Evolutionary conservation across 64 coral and sea anemone genomes (phyloP), one percentile per base, ranked within the genome.

Genomic region (Pocillopora verrucosa): DNA sequence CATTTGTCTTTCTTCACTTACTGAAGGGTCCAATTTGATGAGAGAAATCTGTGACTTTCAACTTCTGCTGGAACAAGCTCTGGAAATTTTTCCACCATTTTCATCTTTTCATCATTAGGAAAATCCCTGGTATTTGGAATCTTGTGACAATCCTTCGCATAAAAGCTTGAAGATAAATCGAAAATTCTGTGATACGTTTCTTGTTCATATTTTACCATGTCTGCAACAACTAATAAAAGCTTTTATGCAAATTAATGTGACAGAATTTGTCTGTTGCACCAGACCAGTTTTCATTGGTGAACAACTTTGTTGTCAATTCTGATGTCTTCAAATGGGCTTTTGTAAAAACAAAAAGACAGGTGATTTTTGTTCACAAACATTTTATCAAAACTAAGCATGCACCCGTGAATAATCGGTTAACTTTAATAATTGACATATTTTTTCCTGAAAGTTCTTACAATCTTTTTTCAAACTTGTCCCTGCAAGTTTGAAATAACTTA

Each of bases 1-100:
- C 24, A 24, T 78, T 5, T 14, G 41, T 65, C 87, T 63, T 57
- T 41, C 34, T 25, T 79, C 20, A 10, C 79, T 89, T 6, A 89
- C 16, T 45, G 87, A 79, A 74, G 72, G 60, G 2, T 19, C n/a
- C 75, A 79, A 63, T 36, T 57, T 64, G 36, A 60, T 5, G 30
- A 35, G 10, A 1, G 20, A 34, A 36, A 60, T 84, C n/a, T 87
- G 20, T 73, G 13, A 56, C 76, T 45, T 51, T 6, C 73, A 51
- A 36, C 45, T 30, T 87, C 14, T 5, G 20, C 19, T 17, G 13
- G 14, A 11, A 16, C 9, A 60, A 87, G 70, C 84, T 87, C 67
- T 17, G 69, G 65, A 56, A 86, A 86, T 73, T 41, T 87, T 20
- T 74, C 38, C 30, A 87, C 17, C 84, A 87, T 87, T 68, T 37